These are phyloP conservation scores for Lysandra bellargus DNA, from an alignment of 2,888 invertebrate species.

Conservation along the genomic window DNA sequence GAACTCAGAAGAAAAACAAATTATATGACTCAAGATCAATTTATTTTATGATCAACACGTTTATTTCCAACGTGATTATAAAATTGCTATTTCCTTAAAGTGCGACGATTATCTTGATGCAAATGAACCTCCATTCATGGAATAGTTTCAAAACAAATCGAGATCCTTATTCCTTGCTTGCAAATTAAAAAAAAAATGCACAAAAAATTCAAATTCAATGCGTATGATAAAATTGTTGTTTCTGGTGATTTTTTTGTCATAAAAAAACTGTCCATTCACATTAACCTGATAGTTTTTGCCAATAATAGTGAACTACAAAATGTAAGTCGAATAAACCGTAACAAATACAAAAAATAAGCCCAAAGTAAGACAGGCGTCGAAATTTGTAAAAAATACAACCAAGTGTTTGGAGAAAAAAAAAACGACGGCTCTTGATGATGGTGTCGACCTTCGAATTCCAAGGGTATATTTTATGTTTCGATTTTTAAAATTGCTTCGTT, in stretches of 20 bases:
- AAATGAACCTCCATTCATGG: not conserved
- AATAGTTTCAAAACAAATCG: not conserved
- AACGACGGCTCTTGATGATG: not conserved
- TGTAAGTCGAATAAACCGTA: not conserved
- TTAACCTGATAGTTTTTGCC: not conserved
- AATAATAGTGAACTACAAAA: not conserved
- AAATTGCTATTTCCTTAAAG: slow-evolving; percentile 12
- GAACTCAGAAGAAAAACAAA: not conserved
- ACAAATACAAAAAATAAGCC: not conserved
- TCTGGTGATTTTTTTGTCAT: not conserved
- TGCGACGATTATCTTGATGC: not conserved
- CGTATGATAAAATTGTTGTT: not conserved
- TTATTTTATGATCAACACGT: slow-evolving; percentile 4
- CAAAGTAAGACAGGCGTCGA: not conserved
- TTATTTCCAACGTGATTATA: slow-evolving; percentile 7
- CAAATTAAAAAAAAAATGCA: not conserved
- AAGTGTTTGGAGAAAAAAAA: slow-evolving; percentile 11
- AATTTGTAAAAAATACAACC: slow-evolving; percentile 5
- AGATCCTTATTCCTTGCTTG: not conserved
- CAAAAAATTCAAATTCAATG: not conserved
- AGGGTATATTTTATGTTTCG: not conserved
- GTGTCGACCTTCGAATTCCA: slow-evolving; percentile 19
- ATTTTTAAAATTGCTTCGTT: slow-evolving; percentile 8
- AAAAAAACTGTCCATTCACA: not conserved
- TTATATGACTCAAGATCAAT: not conserved